These are phyloP conservation scores for Silvanus unidentatus DNA, from an alignment of 2,888 invertebrate genomes.

Conservation along the genomic window DNA sequence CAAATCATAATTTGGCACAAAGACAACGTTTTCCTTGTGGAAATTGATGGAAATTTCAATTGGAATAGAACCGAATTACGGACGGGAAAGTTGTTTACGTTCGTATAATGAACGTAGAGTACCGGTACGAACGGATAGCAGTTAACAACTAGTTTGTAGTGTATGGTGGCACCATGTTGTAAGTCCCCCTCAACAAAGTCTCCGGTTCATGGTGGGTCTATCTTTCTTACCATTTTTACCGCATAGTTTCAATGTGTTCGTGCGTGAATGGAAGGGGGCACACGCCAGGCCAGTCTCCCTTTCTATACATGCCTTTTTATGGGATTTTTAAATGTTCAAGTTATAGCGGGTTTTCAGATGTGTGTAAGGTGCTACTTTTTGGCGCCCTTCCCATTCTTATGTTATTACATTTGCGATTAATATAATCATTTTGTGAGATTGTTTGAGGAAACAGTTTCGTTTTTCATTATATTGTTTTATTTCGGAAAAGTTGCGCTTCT, in stretches of 20 bases:
- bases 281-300: conserved; percentile 16
- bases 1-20: conserved; percentile 18
- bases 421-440: too few species aligned
- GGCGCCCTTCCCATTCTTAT: too few species aligned
- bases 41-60: conserved; percentile 9
- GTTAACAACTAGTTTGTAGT: conserved; percentile 10
- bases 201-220: background rate
- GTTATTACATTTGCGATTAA: too few species aligned
- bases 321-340: background rate
- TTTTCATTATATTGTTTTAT: too few species aligned
- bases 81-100: conserved; percentile 2
- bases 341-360: background rate
- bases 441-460: too few species aligned
- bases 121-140: conserved; percentile 4
- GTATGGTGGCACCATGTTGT: conserved; percentile 17
- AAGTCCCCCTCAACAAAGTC: conserved; percentile 10
- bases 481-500: too few species aligned
- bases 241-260: conserved; percentile 9
- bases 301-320: conserved; percentile 2
- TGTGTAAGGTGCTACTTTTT: background rate
- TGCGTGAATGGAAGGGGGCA: conserved; percentile 25
- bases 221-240: too few species aligned
- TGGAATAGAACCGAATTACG: conserved; percentile 13
- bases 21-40: conserved; percentile 42
- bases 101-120: conserved; percentile 4